Evolutionary conservation across 1,140 invertebrate species (phyloP), one percentile per base, ranked within the genome.

Genomic region (Pseudachorutes palmiensis): DNA sequence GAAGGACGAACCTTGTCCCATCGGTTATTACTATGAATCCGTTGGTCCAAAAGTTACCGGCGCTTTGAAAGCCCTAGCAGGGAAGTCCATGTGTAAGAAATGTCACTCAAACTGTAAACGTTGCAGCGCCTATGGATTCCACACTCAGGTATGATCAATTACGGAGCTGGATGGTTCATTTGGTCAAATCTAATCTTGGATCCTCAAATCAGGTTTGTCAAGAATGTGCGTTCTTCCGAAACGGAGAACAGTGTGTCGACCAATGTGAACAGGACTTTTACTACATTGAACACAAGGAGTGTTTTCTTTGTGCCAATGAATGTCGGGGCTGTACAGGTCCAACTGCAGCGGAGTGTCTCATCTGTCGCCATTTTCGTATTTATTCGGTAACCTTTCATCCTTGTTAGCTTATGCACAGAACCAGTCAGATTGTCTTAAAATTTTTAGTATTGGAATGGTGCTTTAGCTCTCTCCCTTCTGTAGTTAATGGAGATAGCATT

Each of bases 21-120:
- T n/a, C n/a, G n/a, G n/a, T n/a, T n/a, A n/a, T n/a, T n/a, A n/a
- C n/a, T n/a, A n/a, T n/a, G n/a, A n/a, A n/a, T n/a, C n/a, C n/a
- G n/a, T n/a, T n/a, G n/a, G n/a, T n/a, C n/a, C n/a, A 41, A 41
- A 41, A 41, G 36, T 41, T 9, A 41, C 36, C 5, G 88, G 87
- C 67, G 80, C 82, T 19, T 79, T 86, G 68, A 89, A 84, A 75
- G 82, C 81, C 3, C 77, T 87, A 63, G 88, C 86, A 33, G 90
- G 86, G 66, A 94, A 91, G 80, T 87, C 82, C 0, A 86, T 92
- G 16, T 96, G 93, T 75, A 82, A 90, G 59, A 91, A 88, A 76
- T 97, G 95, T 76, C 91, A 98, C 81, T 85, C 88, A 0, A 83
- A 90, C 19, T 97, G 94, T 76, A 87, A 89, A 70, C 88, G 87